These are phyloP conservation scores for Trochalopteron elliotii DNA, from an alignment of 2,113 vertebrate species.

Conservation along the genomic window DNA sequence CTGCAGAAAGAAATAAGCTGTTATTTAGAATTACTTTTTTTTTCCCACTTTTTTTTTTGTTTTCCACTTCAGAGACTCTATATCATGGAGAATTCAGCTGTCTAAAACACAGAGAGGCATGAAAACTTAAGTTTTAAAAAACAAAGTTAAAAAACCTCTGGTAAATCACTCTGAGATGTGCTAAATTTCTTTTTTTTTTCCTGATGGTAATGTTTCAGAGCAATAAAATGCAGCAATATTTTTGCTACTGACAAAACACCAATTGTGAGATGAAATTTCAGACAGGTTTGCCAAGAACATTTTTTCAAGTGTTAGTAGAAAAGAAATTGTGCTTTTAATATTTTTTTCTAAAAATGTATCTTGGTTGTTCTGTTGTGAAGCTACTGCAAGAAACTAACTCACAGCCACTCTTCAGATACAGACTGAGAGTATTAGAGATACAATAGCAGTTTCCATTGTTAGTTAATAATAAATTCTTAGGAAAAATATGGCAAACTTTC, in stretches of 20 bases:
- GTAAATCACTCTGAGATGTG: not conserved
- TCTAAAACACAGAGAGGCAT: not conserved
- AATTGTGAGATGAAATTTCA: not conserved
- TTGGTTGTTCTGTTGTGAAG: not conserved
- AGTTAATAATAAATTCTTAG: not conserved
- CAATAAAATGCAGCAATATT: not conserved
- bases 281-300: not conserved
- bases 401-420: not conserved
- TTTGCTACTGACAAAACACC: not conserved
- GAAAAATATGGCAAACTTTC: not conserved
- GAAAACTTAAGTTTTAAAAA: not conserved
- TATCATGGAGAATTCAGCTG: not conserved
- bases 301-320: not conserved
- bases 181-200: not conserved
- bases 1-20: not conserved
- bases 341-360: not conserved
- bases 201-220: not conserved
- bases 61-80: not conserved
- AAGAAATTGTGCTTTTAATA: not conserved
- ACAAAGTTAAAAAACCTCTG: not conserved
- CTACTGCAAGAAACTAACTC: not conserved
- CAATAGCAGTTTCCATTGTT: not conserved
- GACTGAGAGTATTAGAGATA: not conserved
- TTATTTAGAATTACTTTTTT: not conserved
- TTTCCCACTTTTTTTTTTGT: no score